Evolutionary conservation across 2,113 vertebrate genomes (phyloP).

Genomic region (Arizona elegans): DNA sequence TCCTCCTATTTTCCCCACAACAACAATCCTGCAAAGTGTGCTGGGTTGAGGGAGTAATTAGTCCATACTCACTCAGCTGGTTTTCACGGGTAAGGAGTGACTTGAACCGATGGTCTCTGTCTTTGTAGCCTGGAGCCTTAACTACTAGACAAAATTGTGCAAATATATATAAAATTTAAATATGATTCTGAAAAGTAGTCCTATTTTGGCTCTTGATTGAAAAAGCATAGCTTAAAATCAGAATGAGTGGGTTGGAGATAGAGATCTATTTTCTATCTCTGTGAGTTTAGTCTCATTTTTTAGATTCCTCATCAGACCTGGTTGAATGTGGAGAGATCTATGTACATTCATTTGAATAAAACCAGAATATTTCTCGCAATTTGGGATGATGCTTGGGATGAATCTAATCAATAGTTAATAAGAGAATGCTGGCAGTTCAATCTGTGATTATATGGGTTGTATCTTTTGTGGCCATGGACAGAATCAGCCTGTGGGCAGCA

Average conservation of each 20-base stretch:
- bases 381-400: neutral
- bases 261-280: neutral
- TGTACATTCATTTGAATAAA: neutral
- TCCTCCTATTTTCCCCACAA: neutral
- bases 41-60: neutral
- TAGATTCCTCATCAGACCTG: neutral
- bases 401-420: neutral
- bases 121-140: neutral
- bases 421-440: neutral
- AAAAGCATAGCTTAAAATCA: neutral
- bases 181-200: neutral
- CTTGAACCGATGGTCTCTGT: neutral
- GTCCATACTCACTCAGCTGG: neutral
- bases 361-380: neutral
- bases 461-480: neutral
- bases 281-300: neutral
- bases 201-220: neutral
- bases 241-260: neutral
- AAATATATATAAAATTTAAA: neutral
- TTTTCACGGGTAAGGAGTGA: neutral
- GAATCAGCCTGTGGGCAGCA: neutral
- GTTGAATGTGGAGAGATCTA: neutral
- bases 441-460: neutral
- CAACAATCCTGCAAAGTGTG: neutral
- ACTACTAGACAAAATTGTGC: neutral